phyloP scores from a whole-genome alignment of 2,888 invertebrate genomes.

The Pelosia muscerda region DNA sequence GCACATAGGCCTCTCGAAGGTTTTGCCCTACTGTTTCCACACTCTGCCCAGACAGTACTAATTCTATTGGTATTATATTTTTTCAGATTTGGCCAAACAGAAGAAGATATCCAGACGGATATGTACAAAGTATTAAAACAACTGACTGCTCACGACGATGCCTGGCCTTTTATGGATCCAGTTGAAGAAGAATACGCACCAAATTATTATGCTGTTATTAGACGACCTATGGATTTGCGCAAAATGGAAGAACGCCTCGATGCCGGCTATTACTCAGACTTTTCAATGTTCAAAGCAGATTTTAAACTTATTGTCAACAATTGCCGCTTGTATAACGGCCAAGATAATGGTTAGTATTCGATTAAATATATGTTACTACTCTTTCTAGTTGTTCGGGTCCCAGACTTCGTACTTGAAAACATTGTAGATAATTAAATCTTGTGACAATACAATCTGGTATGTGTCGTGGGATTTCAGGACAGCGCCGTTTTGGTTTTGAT shows the following conservation, averaged over 20 bases:
- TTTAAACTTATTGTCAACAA: conserved; percentile 97
- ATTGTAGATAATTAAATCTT: no score
- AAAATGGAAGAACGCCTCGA: conserved; percentile 96
- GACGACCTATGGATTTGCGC: conserved; percentile 95
- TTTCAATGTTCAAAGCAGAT: conserved; percentile 94
- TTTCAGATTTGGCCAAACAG: conserved; percentile 91
- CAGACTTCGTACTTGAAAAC: no score
- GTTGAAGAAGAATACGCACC: conserved; percentile 98
- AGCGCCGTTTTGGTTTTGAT: no score
- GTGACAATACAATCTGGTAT: no score
- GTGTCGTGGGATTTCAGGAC: no score
- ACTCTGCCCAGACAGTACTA: no score
- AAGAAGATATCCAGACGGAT: conserved; percentile 94
- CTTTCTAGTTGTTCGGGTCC: no score
- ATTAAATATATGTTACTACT: not conserved
- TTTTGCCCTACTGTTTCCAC: no score
- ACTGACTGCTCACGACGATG: conserved; percentile 95
- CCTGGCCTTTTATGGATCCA: conserved; percentile 97
- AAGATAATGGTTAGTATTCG: conserved; percentile 92
- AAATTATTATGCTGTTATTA: conserved; percentile 91
- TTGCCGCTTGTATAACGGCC: conserved; percentile 96
- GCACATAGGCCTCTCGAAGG: no score
- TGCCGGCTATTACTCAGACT: conserved; percentile 92
- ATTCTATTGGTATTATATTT: not conserved
- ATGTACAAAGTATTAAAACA: conserved; percentile 97